Base-by-base conservation (phyloP, 2,113 vertebrate species). In the Plectropomus leopardus region DNA sequence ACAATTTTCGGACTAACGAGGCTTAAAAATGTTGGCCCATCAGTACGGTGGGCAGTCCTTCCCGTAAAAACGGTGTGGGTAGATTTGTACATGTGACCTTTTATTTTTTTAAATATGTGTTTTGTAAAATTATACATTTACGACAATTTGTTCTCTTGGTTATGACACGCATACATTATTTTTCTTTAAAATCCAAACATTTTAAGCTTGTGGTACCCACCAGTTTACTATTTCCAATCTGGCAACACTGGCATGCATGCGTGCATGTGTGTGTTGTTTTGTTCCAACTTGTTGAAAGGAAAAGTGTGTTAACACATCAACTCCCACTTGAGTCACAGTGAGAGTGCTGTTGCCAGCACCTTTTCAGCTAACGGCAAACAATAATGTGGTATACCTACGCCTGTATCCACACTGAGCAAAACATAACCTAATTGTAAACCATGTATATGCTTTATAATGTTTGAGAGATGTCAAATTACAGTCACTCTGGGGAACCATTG, bases 261-360 rank as follows among this genome's bases (percentile, higher is more conserved):
- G 24, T 48, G 54, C 10, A 48, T 19, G 23, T 47, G 63, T 50
- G 50, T 23, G 32, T 17, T 69, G 42, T 21, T 53, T 44, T 69
- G 53, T 34, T 83, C 32, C 48, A 59, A 50, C 55, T 59, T 84
- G 71, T 78, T 71, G 73, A 84, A 82, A 72, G 40, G 71, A 75
- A 88, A 76, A 55, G 76, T 75, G 82, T 86, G 76, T 86, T 84
- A 80, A 85, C 88, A 92, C 78, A 42, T 87, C 55, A 76, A 77
- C 63, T 91, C 81, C 76, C 72, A 72, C 59, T 48, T 73, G 78
- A 71, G 71, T 76, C 32, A 17, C 48, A 48, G 82, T 32, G 47
- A 82, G 77, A 85, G 26, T 77, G 79, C 82, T 78, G 72, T 71
- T 73, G 77, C 89, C 72, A 84, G 71, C 92, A 82, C 82, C 72